Base-by-base conservation (phyloP, 1,140 invertebrate species). In the Magallana ariakensis region DNA sequence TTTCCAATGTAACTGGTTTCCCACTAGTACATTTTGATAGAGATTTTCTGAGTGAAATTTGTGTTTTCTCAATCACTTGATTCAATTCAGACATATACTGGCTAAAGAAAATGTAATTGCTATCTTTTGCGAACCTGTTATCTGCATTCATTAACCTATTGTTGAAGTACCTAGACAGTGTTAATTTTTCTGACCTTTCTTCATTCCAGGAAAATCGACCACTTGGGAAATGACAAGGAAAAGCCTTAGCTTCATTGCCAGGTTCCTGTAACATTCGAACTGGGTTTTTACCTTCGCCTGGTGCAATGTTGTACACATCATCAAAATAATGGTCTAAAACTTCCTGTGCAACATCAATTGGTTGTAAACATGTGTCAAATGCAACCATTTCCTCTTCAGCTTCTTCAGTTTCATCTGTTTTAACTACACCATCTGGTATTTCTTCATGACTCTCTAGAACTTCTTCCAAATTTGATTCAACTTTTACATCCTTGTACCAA, bases 331-430 rank as follows among this genome's bases (percentile, higher is more conserved):
- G 26, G 70, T 87, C 84, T 33, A 89, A 19, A 75, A 85, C n/a
- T 83, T 89, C 89, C 75, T 89, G 89, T 46, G 80, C 87, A 57
- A 90, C 85, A 85, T 90, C 85, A 16, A 80, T 82, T 58, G 89
- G 89, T 87, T 90, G 87, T 11, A 90, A 22, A 80, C 87, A 88
- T 22, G 89, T 84, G 60, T 90, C 87, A 56, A 85, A 75, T 75
- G n/a, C 66, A 33, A 60, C 33, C 26, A 83, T 53, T 22, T 84
- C 53, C 53, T 80, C 54, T 58, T 75, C 83, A 58, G 83, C 56
- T 87, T 75, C 58, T 58, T 62, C 56, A 33, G 1, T 33, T 33
- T 56, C 15, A 22, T 3, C 82, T 15, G 33, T 1, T 1, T 5
- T 1, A 26, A 56, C 46, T 13, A 9, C 1, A 33, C 3, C 3